A percentile compares a stretch with the other conserved stretches of the same genome.
These are phyloP conservation scores for Drosophila koepferae DNA, from an alignment of 2,888 invertebrate genomes.

Conservation along the genomic window DNA sequence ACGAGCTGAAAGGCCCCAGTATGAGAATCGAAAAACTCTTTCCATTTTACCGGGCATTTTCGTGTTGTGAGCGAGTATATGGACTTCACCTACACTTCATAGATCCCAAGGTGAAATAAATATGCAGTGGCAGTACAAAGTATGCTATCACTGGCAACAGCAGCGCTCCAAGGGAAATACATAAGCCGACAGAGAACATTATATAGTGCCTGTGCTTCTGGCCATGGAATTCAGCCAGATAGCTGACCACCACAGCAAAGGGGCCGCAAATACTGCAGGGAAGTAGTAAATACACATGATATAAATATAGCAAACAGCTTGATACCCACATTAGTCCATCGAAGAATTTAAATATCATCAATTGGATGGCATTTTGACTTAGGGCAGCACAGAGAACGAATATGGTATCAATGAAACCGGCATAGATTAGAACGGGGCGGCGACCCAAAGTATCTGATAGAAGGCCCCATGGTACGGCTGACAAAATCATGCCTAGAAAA, in stretches of 20 bases:
- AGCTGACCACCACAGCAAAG: constrained; percentile 89
- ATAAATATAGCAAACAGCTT: neutral
- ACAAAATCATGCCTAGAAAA: constrained; percentile 89
- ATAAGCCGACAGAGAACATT: constrained; percentile 88
- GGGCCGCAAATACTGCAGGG: constrained; percentile 88
- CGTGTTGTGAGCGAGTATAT: neutral
- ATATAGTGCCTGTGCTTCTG: constrained; percentile 88
- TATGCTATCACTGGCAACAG: constrained; percentile 89
- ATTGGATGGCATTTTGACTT: constrained; percentile 88
- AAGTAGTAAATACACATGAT: neutral
- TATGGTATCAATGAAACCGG: constrained; percentile 88
- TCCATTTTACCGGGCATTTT: neutral
- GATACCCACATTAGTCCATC: constrained; percentile 89
- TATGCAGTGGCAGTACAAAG: constrained; percentile 87
- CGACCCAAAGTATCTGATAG: constrained; percentile 90
- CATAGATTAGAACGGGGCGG: constrained; percentile 88
- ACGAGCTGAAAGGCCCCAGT: no score
- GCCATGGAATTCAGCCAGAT: constrained; percentile 90
- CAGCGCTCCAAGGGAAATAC: constrained; percentile 88
- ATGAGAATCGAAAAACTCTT: neutral
- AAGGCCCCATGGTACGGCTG: constrained; percentile 91
- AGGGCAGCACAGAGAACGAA: constrained; percentile 88
- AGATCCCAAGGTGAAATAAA: constrained; percentile 43
- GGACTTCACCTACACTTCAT: constrained; percentile 42
- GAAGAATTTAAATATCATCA: constrained; percentile 89